These are phyloP conservation scores for Lepidocyrtinus sp. DNA, from an alignment of 2,888 invertebrate species.

Conservation along the genomic window DNA sequence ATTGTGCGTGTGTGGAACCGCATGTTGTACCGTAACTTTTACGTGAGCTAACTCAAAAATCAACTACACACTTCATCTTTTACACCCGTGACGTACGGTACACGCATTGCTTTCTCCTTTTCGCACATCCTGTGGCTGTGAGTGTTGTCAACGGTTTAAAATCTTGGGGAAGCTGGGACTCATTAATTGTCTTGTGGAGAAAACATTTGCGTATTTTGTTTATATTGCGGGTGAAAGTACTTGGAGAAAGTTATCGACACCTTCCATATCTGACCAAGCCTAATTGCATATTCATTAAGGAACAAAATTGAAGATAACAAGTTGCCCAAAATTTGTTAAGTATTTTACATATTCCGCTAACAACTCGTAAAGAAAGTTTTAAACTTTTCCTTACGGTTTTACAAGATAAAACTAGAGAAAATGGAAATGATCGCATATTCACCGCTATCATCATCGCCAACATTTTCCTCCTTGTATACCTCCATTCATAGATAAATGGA, in stretches of 20 bases:
- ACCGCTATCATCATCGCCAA: background rate
- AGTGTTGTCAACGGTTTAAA: conserved; percentile 8
- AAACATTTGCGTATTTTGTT: too few relatives aligned
- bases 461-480: background rate
- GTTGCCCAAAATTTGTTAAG: conserved; percentile 4
- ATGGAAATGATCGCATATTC: background rate
- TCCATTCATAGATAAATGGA: conserved; percentile 1
- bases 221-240: too few relatives aligned
- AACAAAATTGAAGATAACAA: background rate
- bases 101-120: background rate
- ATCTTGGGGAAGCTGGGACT: background rate
- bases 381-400: too few relatives aligned
- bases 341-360: conserved; percentile 10
- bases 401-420: background rate
- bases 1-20: background rate
- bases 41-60: conserved; percentile 2
- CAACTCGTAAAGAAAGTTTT: too few relatives aligned
- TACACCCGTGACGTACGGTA: background rate
- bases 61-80: conserved; percentile 1
- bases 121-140: conserved; percentile 1
- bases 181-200: background rate
- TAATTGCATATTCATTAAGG: conserved; percentile 18
- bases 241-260: conserved; percentile 9
- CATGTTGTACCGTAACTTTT: conserved; percentile 8
- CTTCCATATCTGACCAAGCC: background rate